Percentiles rank a stretch among this genome's conserved stretches.
These are phyloP conservation scores for Drosophila cognata DNA, from an alignment of 2,888 invertebrate species.

Conservation along the genomic window DNA sequence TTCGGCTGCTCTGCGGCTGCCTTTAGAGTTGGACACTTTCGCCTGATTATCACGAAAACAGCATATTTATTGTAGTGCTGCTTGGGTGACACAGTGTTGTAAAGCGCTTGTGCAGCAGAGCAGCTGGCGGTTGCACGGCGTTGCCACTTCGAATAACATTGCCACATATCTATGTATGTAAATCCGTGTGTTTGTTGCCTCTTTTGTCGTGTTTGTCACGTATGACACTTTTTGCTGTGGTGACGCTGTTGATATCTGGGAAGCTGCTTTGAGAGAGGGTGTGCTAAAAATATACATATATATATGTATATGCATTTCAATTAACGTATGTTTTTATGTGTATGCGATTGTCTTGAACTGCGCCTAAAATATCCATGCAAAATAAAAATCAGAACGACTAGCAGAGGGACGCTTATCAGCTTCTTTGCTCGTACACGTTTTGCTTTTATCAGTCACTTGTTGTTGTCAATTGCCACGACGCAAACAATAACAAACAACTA, in stretches of 20 bases:
- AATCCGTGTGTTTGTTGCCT: slow-evolving; percentile 8
- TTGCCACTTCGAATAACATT: slow-evolving; percentile 43
- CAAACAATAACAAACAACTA: slow-evolving; percentile 47
- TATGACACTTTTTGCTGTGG: slow-evolving; percentile 40
- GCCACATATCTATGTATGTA: slow-evolving; percentile 6
- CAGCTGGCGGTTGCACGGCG: slow-evolving; percentile 43
- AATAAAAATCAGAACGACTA: slow-evolving; percentile 7
- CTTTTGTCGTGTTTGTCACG: slow-evolving; percentile 53
- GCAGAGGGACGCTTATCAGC: slow-evolving; percentile 41
- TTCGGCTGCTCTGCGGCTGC: slow-evolving; percentile 4
- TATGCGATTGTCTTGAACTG: not conserved
- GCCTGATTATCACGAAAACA: slow-evolving; percentile 43
- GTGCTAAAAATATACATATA: slow-evolving; percentile 27
- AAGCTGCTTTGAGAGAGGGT: slow-evolving; percentile 15
- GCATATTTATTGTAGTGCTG: slow-evolving; percentile 35
- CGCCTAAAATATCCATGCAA: not conserved
- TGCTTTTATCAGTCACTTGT: slow-evolving; percentile 37
- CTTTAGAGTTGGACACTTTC: slow-evolving; percentile 50
- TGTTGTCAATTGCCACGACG: slow-evolving; percentile 26
- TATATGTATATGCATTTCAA: slow-evolving; percentile 15
- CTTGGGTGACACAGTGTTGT: slow-evolving; percentile 55
- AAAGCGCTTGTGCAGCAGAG: slow-evolving; percentile 47
- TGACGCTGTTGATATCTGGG: slow-evolving; percentile 25
- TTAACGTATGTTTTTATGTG: not conserved
- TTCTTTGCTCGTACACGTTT: slow-evolving; percentile 39